Conservation (phyloP, 2,888 invertebrate genomes). For the Trypoxylon attenuatum region DNA sequence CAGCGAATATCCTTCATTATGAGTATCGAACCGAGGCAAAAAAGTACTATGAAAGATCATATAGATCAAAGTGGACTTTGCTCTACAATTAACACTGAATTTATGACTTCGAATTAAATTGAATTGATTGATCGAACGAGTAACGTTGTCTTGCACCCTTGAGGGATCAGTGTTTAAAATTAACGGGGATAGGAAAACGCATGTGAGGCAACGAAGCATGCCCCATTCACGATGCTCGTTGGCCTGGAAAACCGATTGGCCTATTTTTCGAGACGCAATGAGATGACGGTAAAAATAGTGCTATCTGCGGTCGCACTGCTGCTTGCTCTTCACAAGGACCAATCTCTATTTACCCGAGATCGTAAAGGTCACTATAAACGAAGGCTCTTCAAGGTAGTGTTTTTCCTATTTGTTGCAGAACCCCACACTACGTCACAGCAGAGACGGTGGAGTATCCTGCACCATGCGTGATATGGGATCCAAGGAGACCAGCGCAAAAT, state of each 20-base stretch:
- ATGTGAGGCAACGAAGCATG: constrained; percentile 23
- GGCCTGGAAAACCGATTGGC: constrained; percentile 50
- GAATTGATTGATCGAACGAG: constrained; percentile 9
- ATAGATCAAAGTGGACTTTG: too few relatives aligned
- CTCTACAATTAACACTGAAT: too few relatives aligned
- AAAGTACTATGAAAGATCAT: too few relatives aligned
- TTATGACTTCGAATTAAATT: too few relatives aligned
- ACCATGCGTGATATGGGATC: constrained; percentile 59
- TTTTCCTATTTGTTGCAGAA: constrained; percentile 36
- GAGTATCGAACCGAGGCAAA: too few relatives aligned
- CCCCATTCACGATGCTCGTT: constrained; percentile 47
- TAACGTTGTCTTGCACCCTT: constrained; percentile 22
- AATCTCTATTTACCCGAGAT: background rate
- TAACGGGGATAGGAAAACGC: constrained; percentile 42
- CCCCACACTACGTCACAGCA: constrained; percentile 25
- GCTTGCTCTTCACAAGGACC: constrained; percentile 13
- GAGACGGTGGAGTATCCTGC: constrained; percentile 25
- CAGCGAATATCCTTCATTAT: too few relatives aligned
- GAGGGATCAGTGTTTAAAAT: constrained; percentile 46
- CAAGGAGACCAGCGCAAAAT: constrained; percentile 67
- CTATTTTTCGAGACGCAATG: constrained; percentile 45
- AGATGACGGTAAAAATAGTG: constrained; percentile 33
- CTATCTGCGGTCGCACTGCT: constrained; percentile 1
- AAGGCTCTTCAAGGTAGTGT: background rate
- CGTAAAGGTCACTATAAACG: background rate